Evolutionary conservation across 2,113 vertebrate genomes (phyloP).

Genomic region (Hippocampus comes): DNA sequence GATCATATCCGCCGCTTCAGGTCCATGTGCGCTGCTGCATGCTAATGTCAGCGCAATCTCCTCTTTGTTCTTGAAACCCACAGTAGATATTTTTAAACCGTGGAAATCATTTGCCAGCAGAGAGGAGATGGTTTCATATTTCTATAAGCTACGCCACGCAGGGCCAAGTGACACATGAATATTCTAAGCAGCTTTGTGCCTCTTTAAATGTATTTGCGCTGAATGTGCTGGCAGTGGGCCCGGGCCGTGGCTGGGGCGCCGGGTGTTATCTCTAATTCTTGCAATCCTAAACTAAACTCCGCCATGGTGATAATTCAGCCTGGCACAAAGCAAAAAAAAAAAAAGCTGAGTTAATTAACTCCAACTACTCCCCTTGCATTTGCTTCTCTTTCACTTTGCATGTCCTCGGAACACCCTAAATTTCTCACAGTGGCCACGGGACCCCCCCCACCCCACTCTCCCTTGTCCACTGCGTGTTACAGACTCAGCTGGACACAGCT

Average conservation of each 20-base stretch:
- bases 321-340: slow-evolving; percentile 78
- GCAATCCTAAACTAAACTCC: slow-evolving; percentile 75
- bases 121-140: slow-evolving; percentile 77
- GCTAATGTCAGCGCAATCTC: slow-evolving; percentile 64
- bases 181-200: slow-evolving; percentile 90
- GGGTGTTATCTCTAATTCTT: slow-evolving; percentile 81
- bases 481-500: background rate
- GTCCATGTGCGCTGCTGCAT: slow-evolving; percentile 59
- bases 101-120: slow-evolving; percentile 68
- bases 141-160: slow-evolving; percentile 77
- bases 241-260: slow-evolving; percentile 70
- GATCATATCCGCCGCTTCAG: slow-evolving; percentile 52
- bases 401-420: slow-evolving; percentile 40
- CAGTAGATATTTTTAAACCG: slow-evolving; percentile 70
- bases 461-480: background rate
- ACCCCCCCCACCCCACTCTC: background rate
- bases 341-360: slow-evolving; percentile 81
- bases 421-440: slow-evolving; percentile 24
- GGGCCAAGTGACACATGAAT: slow-evolving; percentile 84
- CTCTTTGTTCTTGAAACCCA: slow-evolving; percentile 72
- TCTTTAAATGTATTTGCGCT: slow-evolving; percentile 87
- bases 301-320: slow-evolving; percentile 74
- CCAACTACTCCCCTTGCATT: slow-evolving; percentile 48
- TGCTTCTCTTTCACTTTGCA: slow-evolving; percentile 29
- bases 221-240: slow-evolving; percentile 76